Base-by-base conservation (phyloP, 2,888 invertebrate species). In the Meandrusa payeni region DNA sequence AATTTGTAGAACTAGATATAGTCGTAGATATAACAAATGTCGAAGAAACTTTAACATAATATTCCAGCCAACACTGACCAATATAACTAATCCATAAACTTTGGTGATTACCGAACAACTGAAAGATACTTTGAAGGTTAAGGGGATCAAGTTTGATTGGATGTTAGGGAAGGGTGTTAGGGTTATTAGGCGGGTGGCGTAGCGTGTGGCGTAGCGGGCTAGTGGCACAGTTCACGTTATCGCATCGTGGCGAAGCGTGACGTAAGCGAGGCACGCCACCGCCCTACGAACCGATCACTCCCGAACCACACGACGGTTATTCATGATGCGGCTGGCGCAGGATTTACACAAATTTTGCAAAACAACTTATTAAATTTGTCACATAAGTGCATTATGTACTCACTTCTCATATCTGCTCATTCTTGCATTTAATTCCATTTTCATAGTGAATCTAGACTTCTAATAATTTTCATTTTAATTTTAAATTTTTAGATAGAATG, bases 211-310 rank as follows among this genome's bases (percentile, higher is more conserved):
- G n/a, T n/a, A n/a, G 48, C 48, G 51, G 47, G 53, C 50, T 52
- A 54, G 52, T 55, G 49, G 52, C 46, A 50, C 43, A 39, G 29
- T 33, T 50, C 45, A 52, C 47, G 56, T 50, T 47, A 53, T 54
- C 54, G 54, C 47, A 41, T 47, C 36, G 47, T 34, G 47, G 50
- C 48, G 45, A 47, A 55, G 53, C 54, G 57, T 80, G 80, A 78
- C 80, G 76, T 76, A 66, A 69, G 51, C 55, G 12, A 46, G 46
- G 53, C 68, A 65, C 63, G 64, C 69, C 58, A 67, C 59, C 59
- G 50, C 56, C 49, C 19, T 10, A 10, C 34, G 9, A 34, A 40
- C 33, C 52, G 48, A 33, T 53, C 51, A 53, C 51, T 55, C 50
- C 46, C 57, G 54, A 74, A 80, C 82, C 81, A 59, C 57, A 46